Base-by-base conservation (phyloP, 2,113 vertebrate species). In the Apus apus region DNA sequence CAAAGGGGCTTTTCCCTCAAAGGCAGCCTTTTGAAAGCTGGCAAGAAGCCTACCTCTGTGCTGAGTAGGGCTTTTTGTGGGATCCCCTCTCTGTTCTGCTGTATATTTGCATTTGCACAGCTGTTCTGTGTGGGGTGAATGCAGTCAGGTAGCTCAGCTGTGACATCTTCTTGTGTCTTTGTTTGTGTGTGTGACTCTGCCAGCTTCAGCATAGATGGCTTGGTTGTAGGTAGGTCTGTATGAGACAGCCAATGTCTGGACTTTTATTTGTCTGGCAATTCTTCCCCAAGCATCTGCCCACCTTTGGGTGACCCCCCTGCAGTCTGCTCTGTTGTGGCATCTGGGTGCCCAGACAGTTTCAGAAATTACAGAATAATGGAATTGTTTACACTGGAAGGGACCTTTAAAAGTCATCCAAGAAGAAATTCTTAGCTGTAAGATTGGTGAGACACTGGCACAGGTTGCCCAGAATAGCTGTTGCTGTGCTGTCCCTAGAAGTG, bases 71-170 rank as follows among this genome's bases (percentile, higher is more conserved):
- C 9, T 46, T 78, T 81, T 53, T 56, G 76, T 29, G 62, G 26
- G 8, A 32, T 43, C 32, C 22, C 15, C 30, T 48, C 51, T 46
- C 62, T 51, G 68, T 82, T 16, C 57, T 11, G 50, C 46, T 51
- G 61, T 20, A 8, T 2, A 0, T 8, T 4, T 6, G 22, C 9
- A 83, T 60, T 80, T 22, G 18, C 45, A 38, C 0, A 0, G 6
- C 0, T 1, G 2, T 2, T n/a, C 32, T 19, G 14, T 0, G 17
- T 7, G 34, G 34, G 9, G 72, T 12, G 19, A 23, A n/a, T 27
- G 27, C 25, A 4, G 50, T 0, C 36, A 26, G 54, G 71, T 66
- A 45, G 58, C 67, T 84, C 6, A 5, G 54, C 61, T 46, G 62
- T 25, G 61, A 1, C 53, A 8, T 8, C 34, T 40, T 5, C 30